These are phyloP conservation scores for Trogon melanurus DNA, from an alignment of 2,113 vertebrate species.

Conservation along the genomic window DNA sequence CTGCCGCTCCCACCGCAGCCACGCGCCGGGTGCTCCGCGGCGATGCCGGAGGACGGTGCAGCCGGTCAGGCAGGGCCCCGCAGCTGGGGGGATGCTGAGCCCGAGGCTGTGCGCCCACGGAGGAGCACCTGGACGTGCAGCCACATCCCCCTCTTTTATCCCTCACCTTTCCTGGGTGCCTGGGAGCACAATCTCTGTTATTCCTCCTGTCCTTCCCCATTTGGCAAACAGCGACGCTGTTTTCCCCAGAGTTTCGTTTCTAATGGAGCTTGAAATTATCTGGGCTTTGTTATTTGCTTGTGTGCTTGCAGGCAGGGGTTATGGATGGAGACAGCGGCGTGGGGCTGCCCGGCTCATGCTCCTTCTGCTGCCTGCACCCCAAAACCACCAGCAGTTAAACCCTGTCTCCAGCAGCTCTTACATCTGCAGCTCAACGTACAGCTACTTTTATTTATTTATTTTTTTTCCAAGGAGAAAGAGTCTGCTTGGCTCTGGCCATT, in stretches of 20 bases:
- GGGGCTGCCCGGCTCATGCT: background rate
- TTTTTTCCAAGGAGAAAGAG: background rate
- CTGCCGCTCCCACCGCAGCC: accelerated
- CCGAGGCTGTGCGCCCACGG: accelerated
- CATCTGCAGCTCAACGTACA: background rate
- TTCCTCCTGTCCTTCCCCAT: conserved; percentile 37
- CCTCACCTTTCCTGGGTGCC: background rate
- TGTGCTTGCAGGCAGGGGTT: background rate
- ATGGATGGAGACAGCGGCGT: background rate
- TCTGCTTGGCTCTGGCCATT: background rate
- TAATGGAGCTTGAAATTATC: conserved; percentile 71
- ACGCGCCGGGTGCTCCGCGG: accelerated
- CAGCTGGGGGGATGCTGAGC: background rate
- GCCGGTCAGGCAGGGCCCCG: background rate
- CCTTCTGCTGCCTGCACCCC: background rate
- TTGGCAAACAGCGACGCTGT: background rate
- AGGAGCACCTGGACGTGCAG: background rate
- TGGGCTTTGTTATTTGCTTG: conserved; percentile 42
- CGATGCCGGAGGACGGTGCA: accelerated
- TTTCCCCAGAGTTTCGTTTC: conserved; percentile 30
- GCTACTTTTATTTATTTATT: background rate
- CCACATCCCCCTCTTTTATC: background rate
- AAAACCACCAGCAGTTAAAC: background rate
- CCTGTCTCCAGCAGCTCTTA: background rate
- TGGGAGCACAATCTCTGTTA: background rate